A percentile compares a stretch with the other conserved stretches of the same genome.
Evolutionary conservation across 2,888 invertebrate species (phyloP).

Genomic region (Ophion slaviceki): DNA sequence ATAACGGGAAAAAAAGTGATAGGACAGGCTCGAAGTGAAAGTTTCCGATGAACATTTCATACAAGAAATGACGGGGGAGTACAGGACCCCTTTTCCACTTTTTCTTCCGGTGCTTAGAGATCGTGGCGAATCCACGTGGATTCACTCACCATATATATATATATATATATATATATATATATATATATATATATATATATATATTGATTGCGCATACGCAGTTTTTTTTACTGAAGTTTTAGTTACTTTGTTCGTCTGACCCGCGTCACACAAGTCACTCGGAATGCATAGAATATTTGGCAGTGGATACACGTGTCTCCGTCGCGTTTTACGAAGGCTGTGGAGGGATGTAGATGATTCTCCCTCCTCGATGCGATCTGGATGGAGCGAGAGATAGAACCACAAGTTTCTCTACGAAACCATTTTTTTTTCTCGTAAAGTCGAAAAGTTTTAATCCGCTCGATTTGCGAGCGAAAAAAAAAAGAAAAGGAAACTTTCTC

Average conservation of each 20-base stretch:
- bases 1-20: constrained; percentile 9
- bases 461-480: constrained; percentile 24
- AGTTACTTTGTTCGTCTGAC: constrained; percentile 45
- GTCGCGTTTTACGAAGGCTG: constrained; percentile 12
- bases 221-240: constrained; percentile 14
- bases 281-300: constrained; percentile 80
- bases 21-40: constrained; percentile 58
- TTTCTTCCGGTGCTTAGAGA: constrained; percentile 25
- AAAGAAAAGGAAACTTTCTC: constrained; percentile 26
- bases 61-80: constrained; percentile 43
- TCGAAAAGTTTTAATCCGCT: constrained; percentile 61
- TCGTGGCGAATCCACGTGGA: constrained; percentile 31
- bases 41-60: constrained; percentile 73
- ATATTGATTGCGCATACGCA: constrained; percentile 14
- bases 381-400: constrained; percentile 7
- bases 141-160: constrained; percentile 22
- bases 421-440: constrained; percentile 45
- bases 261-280: constrained; percentile 68
- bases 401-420: constrained; percentile 56
- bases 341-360: constrained; percentile 27
- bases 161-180: constrained; percentile 34
- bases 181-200: constrained; percentile 37
- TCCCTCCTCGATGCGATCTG: constrained; percentile 17
- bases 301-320: constrained; percentile 45
- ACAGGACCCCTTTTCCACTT: constrained; percentile 34